Percentiles rank a stretch among this genome's conserved stretches.
Conservation (phyloP, 2,113 vertebrate species). For the Mobula hypostoma region DNA sequence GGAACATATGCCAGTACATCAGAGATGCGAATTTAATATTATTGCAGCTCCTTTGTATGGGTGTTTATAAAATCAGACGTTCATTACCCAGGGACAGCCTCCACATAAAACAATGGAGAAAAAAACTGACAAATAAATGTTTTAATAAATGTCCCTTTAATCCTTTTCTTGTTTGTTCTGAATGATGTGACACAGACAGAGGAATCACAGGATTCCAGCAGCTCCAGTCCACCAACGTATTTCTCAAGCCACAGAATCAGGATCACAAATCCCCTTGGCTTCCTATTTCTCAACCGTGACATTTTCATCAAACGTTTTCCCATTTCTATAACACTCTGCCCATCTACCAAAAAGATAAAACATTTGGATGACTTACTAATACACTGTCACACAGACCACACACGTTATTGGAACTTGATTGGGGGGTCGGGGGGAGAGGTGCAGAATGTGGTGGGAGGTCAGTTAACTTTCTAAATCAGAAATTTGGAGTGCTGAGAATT, state of each 20-base stretch:
- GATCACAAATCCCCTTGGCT: neutral
- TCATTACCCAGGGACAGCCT: neutral
- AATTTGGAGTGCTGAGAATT: neutral
- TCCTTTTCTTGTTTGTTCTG: neutral
- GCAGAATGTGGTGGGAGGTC: neutral
- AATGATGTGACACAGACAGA: neutral
- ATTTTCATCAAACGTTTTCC: neutral
- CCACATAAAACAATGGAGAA: neutral
- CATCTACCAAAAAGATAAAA: neutral
- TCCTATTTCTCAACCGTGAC: neutral
- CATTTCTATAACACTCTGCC: neutral
- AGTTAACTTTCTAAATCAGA: neutral
- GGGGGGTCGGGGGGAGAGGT: too few relatives aligned
- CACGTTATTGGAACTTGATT: neutral
- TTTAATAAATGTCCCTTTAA: slow-evolving; percentile 2
- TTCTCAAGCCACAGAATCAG: neutral
- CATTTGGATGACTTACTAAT: neutral
- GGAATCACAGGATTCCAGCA: neutral
- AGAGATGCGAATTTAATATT: too few relatives aligned
- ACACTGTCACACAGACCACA: neutral
- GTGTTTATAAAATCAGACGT: too few relatives aligned
- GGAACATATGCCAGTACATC: too few relatives aligned
- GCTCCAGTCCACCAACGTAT: slow-evolving; percentile 12
- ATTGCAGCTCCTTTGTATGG: too few relatives aligned
- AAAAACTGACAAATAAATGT: neutral